Evolutionary conservation across 2,888 invertebrate genomes (phyloP), one percentile per base, ranked within the genome.

Genomic region (Hymenopus coronatus): DNA sequence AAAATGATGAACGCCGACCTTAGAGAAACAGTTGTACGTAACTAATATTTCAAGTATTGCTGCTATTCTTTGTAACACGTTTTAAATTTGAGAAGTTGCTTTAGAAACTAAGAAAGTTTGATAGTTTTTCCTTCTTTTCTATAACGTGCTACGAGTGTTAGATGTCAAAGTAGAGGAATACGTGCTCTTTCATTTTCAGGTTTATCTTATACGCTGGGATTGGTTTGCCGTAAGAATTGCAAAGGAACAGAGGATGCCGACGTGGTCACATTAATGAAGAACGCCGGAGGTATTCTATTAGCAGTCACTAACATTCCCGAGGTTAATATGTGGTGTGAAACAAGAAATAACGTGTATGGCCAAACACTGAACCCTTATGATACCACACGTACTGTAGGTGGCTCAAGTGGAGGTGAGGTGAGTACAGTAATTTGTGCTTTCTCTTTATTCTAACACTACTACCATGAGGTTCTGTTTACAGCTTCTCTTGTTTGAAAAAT

Each of bases 281-380:
- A 94, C 28, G 97, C 98, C 33, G 99, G 99, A 1, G 98, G 96
- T 8, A 97, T 99, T 90, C 95, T 98, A 0, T 93, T 99, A 40
- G 98, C 97, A 3, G 96, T 97, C 85, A 98, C 98, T n/a, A 99
- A 99, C 93, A 96, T 98, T 81, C 98, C 99, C 0, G 98, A 99
- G 93, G 94, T 98, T 81, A 99, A 98, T 93, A 95, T 98, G 93
- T 99, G 99, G 97, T 95, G 95, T 92, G 99, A 99, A 93, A 96
- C 97, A 0, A 95, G 97, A 89, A 99, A 99, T 94, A 96, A 96
- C 92, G 92, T 99, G 88, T 97, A 97, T 92, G 99, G 99, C 0
- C 95, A 97, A 92, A 98, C 99, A 0, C 96, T 95, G 92, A 99
- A 99, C 94, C 98, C 99, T 0, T 98, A 99, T 93, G 96, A 99